phyloP scores from a whole-genome alignment of 1,140 invertebrate species.

The Nasonia longicornis region DNA sequence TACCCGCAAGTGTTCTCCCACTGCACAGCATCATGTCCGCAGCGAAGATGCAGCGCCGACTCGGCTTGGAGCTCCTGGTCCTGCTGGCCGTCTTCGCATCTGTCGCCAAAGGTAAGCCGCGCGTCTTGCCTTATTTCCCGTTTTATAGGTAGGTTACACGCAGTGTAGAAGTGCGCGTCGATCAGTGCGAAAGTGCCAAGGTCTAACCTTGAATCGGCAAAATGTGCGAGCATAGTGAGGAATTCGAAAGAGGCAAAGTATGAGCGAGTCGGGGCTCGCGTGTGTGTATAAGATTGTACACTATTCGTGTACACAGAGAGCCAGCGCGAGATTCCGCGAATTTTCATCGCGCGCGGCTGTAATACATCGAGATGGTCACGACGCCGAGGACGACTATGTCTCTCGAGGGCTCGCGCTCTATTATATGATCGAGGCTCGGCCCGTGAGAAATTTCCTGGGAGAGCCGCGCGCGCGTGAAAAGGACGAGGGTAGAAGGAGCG shows the following conservation, averaged over 20 bases:
- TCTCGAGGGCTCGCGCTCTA: conserved; percentile 3
- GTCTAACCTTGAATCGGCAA: no score
- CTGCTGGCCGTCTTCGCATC: conserved; percentile 47
- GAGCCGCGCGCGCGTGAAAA: background rate
- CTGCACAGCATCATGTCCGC: conserved; percentile 52
- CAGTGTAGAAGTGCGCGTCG: no score
- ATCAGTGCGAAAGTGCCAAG: background rate
- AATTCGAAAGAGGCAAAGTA: background rate
- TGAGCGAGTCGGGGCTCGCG: background rate
- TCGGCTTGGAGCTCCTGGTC: conserved; percentile 48
- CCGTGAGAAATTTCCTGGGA: conserved; percentile 36
- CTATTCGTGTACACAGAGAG: no score
- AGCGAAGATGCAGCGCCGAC: conserved; percentile 53
- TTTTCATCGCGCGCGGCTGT: conserved; percentile 12
- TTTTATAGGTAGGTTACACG: no score
- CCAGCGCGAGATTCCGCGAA: conserved; percentile 11
- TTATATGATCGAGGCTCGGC: conserved; percentile 20
- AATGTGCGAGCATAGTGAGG: no score
- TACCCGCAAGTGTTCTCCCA: conserved; percentile 29
- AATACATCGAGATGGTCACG: conserved; percentile 38
- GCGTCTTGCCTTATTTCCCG: background rate
- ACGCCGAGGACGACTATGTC: background rate
- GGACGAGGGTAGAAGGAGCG: background rate
- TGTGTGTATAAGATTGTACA: background rate
- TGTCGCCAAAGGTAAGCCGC: conserved; percentile 55